A percentile compares a stretch with the other conserved stretches of the same genome.
phyloP scores from a whole-genome alignment of 2,888 invertebrate genomes.

The Philopedon plagiatum region DNA sequence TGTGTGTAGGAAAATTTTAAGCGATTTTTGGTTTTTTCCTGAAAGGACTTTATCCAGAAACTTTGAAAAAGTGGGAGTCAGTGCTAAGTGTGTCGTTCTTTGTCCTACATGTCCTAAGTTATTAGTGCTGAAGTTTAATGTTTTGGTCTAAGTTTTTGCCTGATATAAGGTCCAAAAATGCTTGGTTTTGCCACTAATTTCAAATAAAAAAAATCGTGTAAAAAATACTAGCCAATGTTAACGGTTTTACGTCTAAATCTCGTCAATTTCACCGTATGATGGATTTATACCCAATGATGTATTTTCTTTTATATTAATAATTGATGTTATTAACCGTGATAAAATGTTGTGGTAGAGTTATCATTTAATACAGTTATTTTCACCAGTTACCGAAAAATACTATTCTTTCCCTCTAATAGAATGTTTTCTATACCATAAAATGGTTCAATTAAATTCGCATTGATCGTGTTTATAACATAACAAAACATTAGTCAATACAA shows the following conservation, averaged over 20 bases:
- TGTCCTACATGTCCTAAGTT: too few relatives aligned
- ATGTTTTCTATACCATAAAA: conserved; percentile 37
- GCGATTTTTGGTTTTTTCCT: too few relatives aligned
- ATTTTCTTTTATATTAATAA: conserved; percentile 32
- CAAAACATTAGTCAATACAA: conserved; percentile 42
- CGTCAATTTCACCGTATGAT: conserved; percentile 12
- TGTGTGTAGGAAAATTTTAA: too few relatives aligned
- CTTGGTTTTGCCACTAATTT: too few relatives aligned
- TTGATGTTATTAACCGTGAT: conserved; percentile 30
- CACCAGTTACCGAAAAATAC: conserved; percentile 26
- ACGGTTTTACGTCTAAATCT: conserved; percentile 2
- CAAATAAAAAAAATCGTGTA: not conserved
- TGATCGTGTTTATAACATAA: conserved; percentile 39
- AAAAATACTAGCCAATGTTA: not conserved
- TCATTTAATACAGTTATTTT: conserved; percentile 32
- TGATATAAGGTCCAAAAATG: too few relatives aligned
- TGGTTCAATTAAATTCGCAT: conserved; percentile 43
- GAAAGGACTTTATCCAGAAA: too few relatives aligned
- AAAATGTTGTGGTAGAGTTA: conserved; percentile 38
- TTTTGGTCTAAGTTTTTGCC: too few relatives aligned
- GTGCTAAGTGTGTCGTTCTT: too few relatives aligned
- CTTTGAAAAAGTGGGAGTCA: too few relatives aligned
- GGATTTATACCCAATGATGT: conserved; percentile 13
- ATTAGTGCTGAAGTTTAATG: too few relatives aligned
- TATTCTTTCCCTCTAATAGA: conserved; percentile 34